Conservation (phyloP, 1,140 invertebrate genomes). For the Lordiphosa collinella region DNA sequence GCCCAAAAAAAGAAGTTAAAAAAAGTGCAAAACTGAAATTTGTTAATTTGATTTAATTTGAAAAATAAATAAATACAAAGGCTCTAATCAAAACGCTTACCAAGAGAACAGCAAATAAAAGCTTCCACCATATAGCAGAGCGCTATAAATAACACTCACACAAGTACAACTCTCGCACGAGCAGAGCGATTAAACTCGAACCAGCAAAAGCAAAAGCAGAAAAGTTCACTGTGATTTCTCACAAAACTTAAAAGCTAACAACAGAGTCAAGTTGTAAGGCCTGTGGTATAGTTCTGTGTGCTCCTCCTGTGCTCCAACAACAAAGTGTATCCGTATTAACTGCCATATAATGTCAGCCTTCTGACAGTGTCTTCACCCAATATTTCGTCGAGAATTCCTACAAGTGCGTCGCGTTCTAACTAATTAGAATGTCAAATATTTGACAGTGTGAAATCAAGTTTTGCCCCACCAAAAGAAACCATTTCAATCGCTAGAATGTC, state of each 20-base stretch:
- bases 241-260: slow-evolving; percentile 42
- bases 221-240: slow-evolving; percentile 43
- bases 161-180: slow-evolving; percentile 12
- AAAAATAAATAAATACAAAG: slow-evolving; percentile 17
- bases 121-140: slow-evolving; percentile 34
- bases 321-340: too few species aligned
- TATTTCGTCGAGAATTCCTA: slow-evolving; percentile 34
- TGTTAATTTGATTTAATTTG: slow-evolving; percentile 2
- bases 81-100: slow-evolving; percentile 28
- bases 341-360: slow-evolving; percentile 40
- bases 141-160: slow-evolving; percentile 58
- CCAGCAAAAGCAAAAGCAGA: slow-evolving; percentile 21
- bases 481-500: slow-evolving; percentile 43
- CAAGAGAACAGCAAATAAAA: slow-evolving; percentile 8
- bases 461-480: slow-evolving; percentile 8
- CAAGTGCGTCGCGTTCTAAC: slow-evolving; percentile 37
- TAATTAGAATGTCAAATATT: slow-evolving; percentile 66
- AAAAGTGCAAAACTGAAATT: too few species aligned
- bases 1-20: too few species aligned
- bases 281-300: slow-evolving; percentile 58
- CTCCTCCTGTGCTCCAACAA: too few species aligned
- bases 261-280: slow-evolving; percentile 55
- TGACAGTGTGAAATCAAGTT: slow-evolving; percentile 43
- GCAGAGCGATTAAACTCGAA: slow-evolving; percentile 45
- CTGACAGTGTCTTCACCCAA: slow-evolving; percentile 47